Evolutionary conservation across 2,797 vertebrate genomes (phyloP), one percentile per base, ranked within the genome.

Genomic region (Craterocephalus amniculus): DNA sequence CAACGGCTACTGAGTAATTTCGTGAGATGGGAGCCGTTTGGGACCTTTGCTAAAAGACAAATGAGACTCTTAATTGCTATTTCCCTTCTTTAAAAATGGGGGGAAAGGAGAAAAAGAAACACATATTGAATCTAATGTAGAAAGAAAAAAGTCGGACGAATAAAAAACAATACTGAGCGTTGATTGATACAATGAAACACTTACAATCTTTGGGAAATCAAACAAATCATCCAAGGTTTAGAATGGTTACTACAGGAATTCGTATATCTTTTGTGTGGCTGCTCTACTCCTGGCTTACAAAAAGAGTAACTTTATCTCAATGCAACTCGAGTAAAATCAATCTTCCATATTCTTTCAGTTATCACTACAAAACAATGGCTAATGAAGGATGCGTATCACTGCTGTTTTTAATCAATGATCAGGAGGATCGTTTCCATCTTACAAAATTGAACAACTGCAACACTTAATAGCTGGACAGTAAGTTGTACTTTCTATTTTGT

Each of bases 1-100:
- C 94, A 94, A 89, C 93, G 94, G 94, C 95, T 95, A 92, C 95
- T 95, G 91, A 58, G 66, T 63, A 22, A 72, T 58, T 67, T 34
- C 69, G 56, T 54, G 88, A 76, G 91, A 90, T 90, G 83, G 92
- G 83, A 85, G 72, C 84, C 83, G 87, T 73, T 84, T 83, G 82
- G 84, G 84, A 85, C 70, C 61, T 68, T 40, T 8, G 63, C 65
- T 34, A 60, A 34, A 51, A 32, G 10, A 48, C 22, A 67, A 52
- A 67, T 38, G 34, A 58, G 57, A 68, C 40, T 58, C 2, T 49
- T 58, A 58, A 18, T 35, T 24, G 45, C 68, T 58, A 43, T 43
- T 24, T 13, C 4, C 1, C 2, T 26, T 51, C 11, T 26, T 13
- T 35, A 48, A 66, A 73, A 32, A 9, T 0, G 7, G n/a, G n/a